Evolutionary conservation across 2,113 vertebrate genomes (phyloP), one percentile per base, ranked within the genome.

Genomic region (Gymnorhina tibicen): DNA sequence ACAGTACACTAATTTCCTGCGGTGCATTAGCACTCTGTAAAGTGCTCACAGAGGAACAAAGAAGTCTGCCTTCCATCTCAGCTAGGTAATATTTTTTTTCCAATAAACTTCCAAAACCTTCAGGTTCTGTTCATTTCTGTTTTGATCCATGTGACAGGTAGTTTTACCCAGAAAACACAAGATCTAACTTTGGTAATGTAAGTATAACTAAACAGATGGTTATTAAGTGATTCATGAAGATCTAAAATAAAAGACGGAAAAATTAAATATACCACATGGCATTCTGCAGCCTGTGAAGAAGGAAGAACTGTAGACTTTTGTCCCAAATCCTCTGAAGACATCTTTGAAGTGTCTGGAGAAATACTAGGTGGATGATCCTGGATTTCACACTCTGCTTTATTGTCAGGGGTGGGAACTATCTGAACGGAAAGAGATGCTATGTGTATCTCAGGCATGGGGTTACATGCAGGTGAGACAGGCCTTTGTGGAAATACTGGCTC

Each of bases 401-500:
- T 87, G 91, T 95, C 95, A 97, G 92, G 97, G 95, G 33, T 96
- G 67, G 98, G 95, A 96, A 97, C 98, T 98, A 99, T 97, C 94
- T 98, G 98, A 97, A 99, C 75, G 87, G 98, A 98, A 91, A 99
- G 95, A 85, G 98, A 99, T 58, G 98, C 97, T 85, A 97, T 98
- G 98, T 98, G 98, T 93, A 91, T 96, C 91, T 95, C 95, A 91
- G 97, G 96, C 77, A 87, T 17, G 37, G 96, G 93, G 92, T 91
- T 96, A 95, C 94, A 93, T 87, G 91, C 96, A 70, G 97, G 96
- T 95, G 93, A 92, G 88, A 93, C 23, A 93, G 96, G 76, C 91
- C 81, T 88, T 83, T 88, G 92, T 77, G 89, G 90, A 97, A 96
- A 95, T 21, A 97, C 58, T 56, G 95, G 85, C 30, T 85, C 64